Evolutionary conservation across 2,113 vertebrate species (phyloP), one percentile per base, ranked within the genome.

Genomic region (Notothenia rossii): DNA sequence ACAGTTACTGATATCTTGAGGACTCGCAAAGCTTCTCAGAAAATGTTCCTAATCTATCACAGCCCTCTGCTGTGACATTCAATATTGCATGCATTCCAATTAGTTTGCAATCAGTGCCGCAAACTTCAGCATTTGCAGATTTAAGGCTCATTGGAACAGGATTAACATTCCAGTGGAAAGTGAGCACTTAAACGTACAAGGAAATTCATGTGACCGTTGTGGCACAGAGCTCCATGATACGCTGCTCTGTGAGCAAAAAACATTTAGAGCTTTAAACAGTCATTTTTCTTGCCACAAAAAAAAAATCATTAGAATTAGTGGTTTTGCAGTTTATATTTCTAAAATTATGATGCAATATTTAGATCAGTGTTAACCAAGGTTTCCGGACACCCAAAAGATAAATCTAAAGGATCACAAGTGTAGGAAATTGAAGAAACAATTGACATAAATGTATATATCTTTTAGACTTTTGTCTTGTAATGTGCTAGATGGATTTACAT

Each of bases 81-180:
- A 4, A 48, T 67, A 46, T 55, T 53, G 46, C 22, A 49, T 20
- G 18, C 68, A 62, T 72, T 77, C 20, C 12, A 60, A 50, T 70
- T 64, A 70, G 29, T 75, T 75, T 69, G 12, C 43, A 70, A 76
- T 59, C 10, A 54, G 10, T 13, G 4, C 46, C 66, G 48, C 61
- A 66, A 49, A 72, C 80, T 12, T 65, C 45, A 82, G 73, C 50
- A 22, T 76, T 65, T 53, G 53, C 49, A 55, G 72, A 69, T 45
- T 75, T 76, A 69, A 46, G 45, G 11, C 46, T 65, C 33, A 51
- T 48, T 64, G 59, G 13, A 59, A 25, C 20, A 14, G 65, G 72
- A 82, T 82, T 82, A 82, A 76, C 73, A 76, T 76, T 75, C 58
- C 79, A 53, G 18, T 7, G n/a, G 59, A 29, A 43, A 51, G 14